These are phyloP conservation scores for Sicus ferrugineus DNA, from an alignment of 2,888 invertebrate species.

Conservation along the genomic window DNA sequence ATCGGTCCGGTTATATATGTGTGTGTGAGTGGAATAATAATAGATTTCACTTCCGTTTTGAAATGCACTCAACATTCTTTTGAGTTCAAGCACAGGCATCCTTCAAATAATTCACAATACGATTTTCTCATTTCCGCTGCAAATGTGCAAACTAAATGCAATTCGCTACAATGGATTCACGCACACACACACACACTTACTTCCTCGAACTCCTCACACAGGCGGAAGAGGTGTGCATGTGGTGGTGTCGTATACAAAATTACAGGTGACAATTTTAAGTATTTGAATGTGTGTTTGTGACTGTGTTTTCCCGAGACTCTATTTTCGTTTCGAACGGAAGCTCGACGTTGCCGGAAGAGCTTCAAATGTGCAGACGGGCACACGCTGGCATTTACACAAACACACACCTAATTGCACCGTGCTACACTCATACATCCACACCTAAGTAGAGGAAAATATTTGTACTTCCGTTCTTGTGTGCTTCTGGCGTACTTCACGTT, in stretches of 20 bases:
- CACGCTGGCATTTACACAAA: background rate
- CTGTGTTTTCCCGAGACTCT: background rate
- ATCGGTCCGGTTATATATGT: background rate
- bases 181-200: background rate
- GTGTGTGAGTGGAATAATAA: background rate
- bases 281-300: background rate
- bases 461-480: background rate
- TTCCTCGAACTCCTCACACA: too few relatives aligned
- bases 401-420: background rate
- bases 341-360: constrained; percentile 3
- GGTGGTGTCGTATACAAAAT: background rate
- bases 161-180: background rate
- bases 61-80: background rate
- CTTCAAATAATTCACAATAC: constrained; percentile 16
- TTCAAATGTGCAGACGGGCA: background rate
- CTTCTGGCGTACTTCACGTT: too few relatives aligned
- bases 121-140: constrained; percentile 15
- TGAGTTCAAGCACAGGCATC: background rate
- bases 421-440: background rate
- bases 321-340: background rate
- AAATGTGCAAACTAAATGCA: background rate
- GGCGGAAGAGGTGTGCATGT: background rate
- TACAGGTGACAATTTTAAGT: background rate
- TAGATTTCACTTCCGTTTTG: constrained; percentile 16
- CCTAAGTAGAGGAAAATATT: background rate